Evolutionary conservation across 2,113 vertebrate genomes (phyloP), one percentile per base, ranked within the genome.

Genomic region (Edolisoma coerulescens): DNA sequence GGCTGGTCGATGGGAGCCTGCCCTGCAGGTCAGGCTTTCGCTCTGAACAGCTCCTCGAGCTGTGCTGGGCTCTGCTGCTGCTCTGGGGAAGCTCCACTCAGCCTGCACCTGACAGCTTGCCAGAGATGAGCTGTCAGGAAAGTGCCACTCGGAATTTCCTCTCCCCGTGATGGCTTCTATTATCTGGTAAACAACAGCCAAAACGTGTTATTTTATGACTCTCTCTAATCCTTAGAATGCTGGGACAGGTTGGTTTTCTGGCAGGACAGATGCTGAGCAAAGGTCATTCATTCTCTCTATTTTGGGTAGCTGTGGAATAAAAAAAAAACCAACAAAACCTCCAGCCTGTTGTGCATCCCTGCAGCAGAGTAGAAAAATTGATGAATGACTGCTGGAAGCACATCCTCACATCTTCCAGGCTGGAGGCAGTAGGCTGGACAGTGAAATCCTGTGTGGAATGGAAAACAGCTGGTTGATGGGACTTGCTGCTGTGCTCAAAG

Each of bases 91-190:
- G 65, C 61, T 53, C 53, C 54, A 3, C 59, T 5, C 53, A 53
- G 23, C 54, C 71, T 54, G 75, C 79, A 85, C 73, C 94, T 76
- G 68, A 89, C 93, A 93, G 60, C 71, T 96, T 82, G 93, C 73
- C 90, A 96, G 93, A 33, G 83, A 92, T 32, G 35, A 89, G 76
- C 95, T 89, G 85, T 89, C 97, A 77, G 83, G 9, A 73, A 93
- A 92, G 61, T 81, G 93, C 84, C 91, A 86, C 90, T 91, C 6
- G 39, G 89, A 91, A 91, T 96, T 87, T 96, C 93, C 90, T 67
- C 45, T 87, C 52, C 10, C 49, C 20, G 6, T 35, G 80, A 64
- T 89, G 59, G n/a, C 22, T 83, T 54, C 71, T 93, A 50, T 74
- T 45, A 90, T 92, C 83, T 90, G 82, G 54, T 27, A 77, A 90